These are phyloP conservation scores for Cetonia aurata DNA, from an alignment of 2,888 invertebrate genomes.

Conservation along the genomic window DNA sequence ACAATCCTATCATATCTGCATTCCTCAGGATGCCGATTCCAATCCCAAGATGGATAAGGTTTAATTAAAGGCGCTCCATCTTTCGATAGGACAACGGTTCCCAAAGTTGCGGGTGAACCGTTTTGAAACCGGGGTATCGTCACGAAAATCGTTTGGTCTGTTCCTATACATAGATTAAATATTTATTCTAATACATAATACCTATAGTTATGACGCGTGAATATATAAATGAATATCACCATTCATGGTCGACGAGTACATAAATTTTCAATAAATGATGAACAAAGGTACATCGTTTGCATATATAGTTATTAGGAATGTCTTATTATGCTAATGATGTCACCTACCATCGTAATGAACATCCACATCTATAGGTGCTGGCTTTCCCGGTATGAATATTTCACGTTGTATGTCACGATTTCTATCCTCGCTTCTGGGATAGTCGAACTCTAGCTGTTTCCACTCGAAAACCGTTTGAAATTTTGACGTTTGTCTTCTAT, in stretches of 20 bases:
- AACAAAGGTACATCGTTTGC: too few relatives aligned
- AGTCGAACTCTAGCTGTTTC: constrained; percentile 76
- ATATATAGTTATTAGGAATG: too few relatives aligned
- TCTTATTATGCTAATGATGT: not conserved
- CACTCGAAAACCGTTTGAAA: constrained; percentile 72
- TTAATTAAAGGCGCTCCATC: constrained; percentile 64
- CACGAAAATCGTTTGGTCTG: constrained; percentile 69
- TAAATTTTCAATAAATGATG: too few relatives aligned
- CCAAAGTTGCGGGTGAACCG: constrained; percentile 81
- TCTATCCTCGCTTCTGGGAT: constrained; percentile 68
- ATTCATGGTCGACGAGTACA: too few relatives aligned
- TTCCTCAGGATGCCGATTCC: constrained; percentile 64
- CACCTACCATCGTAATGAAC: constrained; percentile 71
- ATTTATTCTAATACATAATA: too few relatives aligned
- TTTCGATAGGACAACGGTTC: constrained; percentile 67
- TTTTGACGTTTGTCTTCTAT: constrained; percentile 24
- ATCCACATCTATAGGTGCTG: constrained; percentile 79
- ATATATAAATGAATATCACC: too few relatives aligned
- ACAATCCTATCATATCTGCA: constrained; percentile 71
- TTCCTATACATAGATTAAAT: not conserved
- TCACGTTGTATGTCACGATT: constrained; percentile 67
- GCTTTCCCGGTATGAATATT: constrained; percentile 71
- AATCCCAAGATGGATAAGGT: constrained; percentile 72
- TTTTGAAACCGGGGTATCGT: constrained; percentile 79
- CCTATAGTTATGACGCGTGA: too few relatives aligned